Evolutionary conservation across 2,113 vertebrate genomes (phyloP).

Genomic region (Stomatorhinus ivindoensis): DNA sequence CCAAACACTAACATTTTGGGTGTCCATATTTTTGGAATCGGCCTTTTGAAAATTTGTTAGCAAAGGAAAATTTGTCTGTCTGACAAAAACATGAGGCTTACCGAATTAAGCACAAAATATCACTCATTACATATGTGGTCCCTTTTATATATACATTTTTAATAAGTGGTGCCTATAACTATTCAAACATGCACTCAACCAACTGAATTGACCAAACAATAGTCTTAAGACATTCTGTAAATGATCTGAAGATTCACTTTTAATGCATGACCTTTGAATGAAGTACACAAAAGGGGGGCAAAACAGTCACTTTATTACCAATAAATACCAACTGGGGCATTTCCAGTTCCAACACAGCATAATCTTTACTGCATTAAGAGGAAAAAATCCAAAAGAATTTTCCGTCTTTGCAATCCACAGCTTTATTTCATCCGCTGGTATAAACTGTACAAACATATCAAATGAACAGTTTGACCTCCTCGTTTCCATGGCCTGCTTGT

Average conservation of each 20-base stretch:
- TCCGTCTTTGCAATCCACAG: constrained; percentile 13
- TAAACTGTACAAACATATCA: constrained; percentile 19
- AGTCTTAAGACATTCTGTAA: background rate
- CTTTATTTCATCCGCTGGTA: constrained; percentile 20
- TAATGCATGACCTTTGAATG: background rate
- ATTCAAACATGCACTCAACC: background rate
- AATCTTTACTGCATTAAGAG: background rate
- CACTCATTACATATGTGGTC: too few relatives aligned
- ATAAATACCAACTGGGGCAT: background rate
- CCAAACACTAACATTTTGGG: background rate
- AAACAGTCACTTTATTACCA: constrained; percentile 9
- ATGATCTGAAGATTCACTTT: background rate
- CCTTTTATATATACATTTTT: too few relatives aligned
- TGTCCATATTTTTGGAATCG: background rate
- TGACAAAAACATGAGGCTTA: background rate
- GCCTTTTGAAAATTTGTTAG: background rate
- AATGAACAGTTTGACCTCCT: constrained; percentile 11
- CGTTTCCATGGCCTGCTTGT: background rate
- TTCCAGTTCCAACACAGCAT: background rate
- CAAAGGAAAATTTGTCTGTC: background rate
- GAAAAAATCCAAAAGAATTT: constrained; percentile 13
- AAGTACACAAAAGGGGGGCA: background rate
- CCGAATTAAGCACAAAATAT: too few relatives aligned
- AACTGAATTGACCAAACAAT: background rate
- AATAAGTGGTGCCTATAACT: too few relatives aligned